Conservation (phyloP, 2,113 vertebrate genomes). For the Pagrus major region DNA sequence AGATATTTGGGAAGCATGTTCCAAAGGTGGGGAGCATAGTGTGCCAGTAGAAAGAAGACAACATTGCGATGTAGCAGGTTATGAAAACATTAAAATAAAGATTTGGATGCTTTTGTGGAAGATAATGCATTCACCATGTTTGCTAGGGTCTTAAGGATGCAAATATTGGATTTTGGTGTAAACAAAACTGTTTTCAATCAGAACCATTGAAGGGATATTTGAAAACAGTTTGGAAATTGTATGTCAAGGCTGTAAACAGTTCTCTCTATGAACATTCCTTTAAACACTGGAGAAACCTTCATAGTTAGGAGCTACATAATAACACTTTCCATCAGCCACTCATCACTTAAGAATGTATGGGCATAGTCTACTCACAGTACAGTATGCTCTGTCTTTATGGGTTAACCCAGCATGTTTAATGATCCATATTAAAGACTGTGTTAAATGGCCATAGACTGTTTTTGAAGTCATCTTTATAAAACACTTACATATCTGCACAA, state of each 20-base stretch:
- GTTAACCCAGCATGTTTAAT: neutral
- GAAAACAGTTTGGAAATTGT: neutral
- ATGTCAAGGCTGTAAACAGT: neutral
- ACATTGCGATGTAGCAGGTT: no score
- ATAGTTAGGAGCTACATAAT: neutral
- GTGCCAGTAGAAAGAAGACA: neutral
- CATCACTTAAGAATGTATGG: conserved; percentile 38
- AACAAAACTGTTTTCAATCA: neutral
- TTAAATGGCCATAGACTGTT: neutral
- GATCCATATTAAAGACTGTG: neutral
- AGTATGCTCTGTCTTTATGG: neutral
- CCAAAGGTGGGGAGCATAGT: no score
- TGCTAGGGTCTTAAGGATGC: neutral
- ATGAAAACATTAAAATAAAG: neutral
- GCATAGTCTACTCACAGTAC: neutral
- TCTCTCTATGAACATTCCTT: neutral
- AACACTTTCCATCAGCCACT: conserved; percentile 22
- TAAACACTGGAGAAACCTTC: neutral
- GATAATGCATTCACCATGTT: neutral
- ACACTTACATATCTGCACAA: neutral
- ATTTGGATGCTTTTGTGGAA: neutral
- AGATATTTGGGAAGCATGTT: no score
- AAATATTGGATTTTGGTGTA: neutral
- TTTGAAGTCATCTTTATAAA: neutral
- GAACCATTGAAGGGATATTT: neutral